Evolutionary conservation across 2,888 invertebrate genomes (phyloP).

Genomic region (Hirtodrosophila alboralis): DNA sequence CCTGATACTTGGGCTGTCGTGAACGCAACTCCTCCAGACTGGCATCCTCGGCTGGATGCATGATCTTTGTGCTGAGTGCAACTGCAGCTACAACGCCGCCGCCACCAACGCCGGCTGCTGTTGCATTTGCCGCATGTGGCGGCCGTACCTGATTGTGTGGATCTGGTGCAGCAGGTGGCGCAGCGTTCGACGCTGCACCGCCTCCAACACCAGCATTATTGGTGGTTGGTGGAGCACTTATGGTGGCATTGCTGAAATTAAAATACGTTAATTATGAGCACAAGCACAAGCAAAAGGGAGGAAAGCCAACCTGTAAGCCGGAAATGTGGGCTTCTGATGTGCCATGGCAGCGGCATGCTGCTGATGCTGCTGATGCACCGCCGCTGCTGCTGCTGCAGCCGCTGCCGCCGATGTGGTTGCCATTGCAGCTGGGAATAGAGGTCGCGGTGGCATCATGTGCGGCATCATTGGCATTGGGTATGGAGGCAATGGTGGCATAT

Average conservation of each 20-base stretch:
- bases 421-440: constrained; percentile 91
- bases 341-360: constrained; percentile 83
- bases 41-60: constrained; percentile 97
- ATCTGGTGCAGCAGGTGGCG: constrained; percentile 69
- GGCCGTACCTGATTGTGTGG: constrained; percentile 67
- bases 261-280: constrained; percentile 2
- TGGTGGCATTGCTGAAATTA: constrained; percentile 88
- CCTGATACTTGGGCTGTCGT: constrained; percentile 88
- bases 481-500: constrained; percentile 89
- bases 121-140: constrained; percentile 31
- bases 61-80: constrained; percentile 93
- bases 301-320: constrained; percentile 88
- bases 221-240: constrained; percentile 90
- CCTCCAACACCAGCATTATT: constrained; percentile 83
- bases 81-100: constrained; percentile 70
- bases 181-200: constrained; percentile 83
- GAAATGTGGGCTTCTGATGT: constrained; percentile 90
- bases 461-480: constrained; percentile 89
- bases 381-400: constrained; percentile 69
- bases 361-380: constrained; percentile 44
- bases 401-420: constrained; percentile 87
- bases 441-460: constrained; percentile 87
- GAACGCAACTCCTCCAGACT: constrained; percentile 94
- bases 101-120: too few relatives aligned
- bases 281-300: neutral